These are phyloP conservation scores for Sphenopsis melanotis DNA, from an alignment of 2,797 vertebrate species.

Conservation along the genomic window DNA sequence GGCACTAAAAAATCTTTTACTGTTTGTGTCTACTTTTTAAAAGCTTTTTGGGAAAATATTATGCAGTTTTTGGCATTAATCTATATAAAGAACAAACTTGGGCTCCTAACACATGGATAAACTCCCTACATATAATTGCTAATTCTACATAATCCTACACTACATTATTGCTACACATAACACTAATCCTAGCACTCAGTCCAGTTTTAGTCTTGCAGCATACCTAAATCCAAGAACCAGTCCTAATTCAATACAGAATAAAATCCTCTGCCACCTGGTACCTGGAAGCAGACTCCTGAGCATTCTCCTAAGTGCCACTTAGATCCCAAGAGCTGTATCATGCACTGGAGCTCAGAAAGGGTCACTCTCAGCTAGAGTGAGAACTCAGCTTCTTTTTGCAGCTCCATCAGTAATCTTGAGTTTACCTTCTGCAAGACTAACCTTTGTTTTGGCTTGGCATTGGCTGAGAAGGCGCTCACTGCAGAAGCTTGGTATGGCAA, in stretches of 20 bases:
- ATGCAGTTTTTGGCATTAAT: not conserved
- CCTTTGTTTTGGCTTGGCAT: not conserved
- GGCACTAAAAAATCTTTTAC: not conserved
- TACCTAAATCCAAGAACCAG: not conserved
- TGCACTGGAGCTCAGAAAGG: not conserved
- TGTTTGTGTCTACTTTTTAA: not conserved
- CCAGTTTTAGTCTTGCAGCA: not conserved
- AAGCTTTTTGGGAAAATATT: not conserved
- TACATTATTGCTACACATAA: not conserved
- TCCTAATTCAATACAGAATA: not conserved
- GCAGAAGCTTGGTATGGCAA: not conserved
- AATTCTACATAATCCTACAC: not conserved
- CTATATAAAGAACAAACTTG: not conserved
- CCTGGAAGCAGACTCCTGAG: not conserved
- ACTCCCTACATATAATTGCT: not conserved
- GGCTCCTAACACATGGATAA: not conserved
- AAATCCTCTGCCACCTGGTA: not conserved
- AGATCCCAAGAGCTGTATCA: not conserved
- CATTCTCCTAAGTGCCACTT: not conserved
- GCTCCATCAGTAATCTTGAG: not conserved
- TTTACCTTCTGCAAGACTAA: not conserved
- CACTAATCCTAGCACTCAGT: not conserved
- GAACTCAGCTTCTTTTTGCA: not conserved
- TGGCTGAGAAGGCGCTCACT: not conserved
- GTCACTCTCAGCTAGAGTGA: not conserved